Evolutionary conservation across 2,797 vertebrate species (phyloP), one percentile per base, ranked within the genome.

Genomic region (Buceros bicornis): DNA sequence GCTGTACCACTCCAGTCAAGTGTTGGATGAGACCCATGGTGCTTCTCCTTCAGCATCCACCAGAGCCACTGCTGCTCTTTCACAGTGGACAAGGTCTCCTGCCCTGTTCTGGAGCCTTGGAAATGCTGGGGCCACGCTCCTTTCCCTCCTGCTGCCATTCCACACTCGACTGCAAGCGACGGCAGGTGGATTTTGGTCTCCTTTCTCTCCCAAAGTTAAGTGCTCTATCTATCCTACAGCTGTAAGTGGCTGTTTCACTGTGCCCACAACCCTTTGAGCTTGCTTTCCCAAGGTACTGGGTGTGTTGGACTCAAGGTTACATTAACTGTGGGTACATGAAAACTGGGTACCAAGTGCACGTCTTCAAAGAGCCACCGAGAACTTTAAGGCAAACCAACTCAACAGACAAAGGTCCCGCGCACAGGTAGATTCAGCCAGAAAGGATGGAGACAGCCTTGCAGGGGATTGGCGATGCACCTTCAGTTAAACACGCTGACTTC

Each of bases 201-300:
- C 56, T 24, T 90, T 81, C 70, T 56, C 88, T 73, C 69, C 62
- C 50, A 67, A 73, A 65, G 78, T 51, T 64, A 90, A 92, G 73
- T 45, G 4, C 57, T 94, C 37, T 33, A 8, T 22, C 66, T 69
- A 64, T 77, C 31, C 71, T 51, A 81, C 86, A 74, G 37, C 26
- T 54, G 35, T 60, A 71, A 72, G 43, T 10, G 47, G 28, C 45
- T 58, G 31, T 84, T 93, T 82, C 70, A 67, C 33, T 71, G 82
- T 43, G 65, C 79, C 89, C 87, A 87, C 87, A 96, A 58, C 57
- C 17, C 91, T 95, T 82, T 93, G 91, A 96, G 87, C 69, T 87
- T 65, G 40, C 79, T 94, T 96, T 95, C 94, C 87, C 95, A 95
- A 93, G 78, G 78, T 83, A 72, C 4, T 89, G 76, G 89, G 87